A percentile compares a stretch with the other conserved stretches of the same genome.
Conservation (phyloP, 2,888 invertebrate species). For the Rhagophthalmus giganteus region DNA sequence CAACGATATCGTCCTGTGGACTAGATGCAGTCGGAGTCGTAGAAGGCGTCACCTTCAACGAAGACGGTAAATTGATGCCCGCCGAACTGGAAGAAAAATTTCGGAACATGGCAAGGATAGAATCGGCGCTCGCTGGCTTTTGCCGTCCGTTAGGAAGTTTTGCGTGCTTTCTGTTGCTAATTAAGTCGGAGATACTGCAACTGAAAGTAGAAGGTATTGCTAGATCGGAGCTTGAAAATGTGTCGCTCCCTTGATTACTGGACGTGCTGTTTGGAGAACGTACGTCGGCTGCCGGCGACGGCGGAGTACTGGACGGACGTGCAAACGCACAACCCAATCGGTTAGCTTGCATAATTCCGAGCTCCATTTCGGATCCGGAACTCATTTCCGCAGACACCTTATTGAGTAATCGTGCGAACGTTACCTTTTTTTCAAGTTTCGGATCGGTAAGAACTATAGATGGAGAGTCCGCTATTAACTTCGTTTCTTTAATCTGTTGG, state of each 20-base stretch:
- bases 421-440: conserved; percentile 77
- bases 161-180: conserved; percentile 45
- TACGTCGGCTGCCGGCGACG: conserved; percentile 67
- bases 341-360: conserved; percentile 53
- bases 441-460: conserved; percentile 66
- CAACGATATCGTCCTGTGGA: conserved; percentile 71
- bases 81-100: conserved; percentile 70
- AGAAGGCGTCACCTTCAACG: conserved; percentile 67
- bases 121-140: conserved; percentile 78
- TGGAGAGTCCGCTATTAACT: conserved; percentile 59
- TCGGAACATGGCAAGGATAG: conserved; percentile 76
- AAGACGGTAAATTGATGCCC: conserved; percentile 63
- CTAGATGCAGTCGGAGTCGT: conserved; percentile 75
- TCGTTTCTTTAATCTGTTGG: conserved; percentile 63
- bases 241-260: conserved; percentile 77
- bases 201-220: conserved; percentile 65
- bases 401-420: conserved; percentile 72
- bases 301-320: conserved; percentile 61
- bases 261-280: conserved; percentile 70
- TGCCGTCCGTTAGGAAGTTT: conserved; percentile 55
- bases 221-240: conserved; percentile 73
- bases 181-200: conserved; percentile 57
- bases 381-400: conserved; percentile 80
- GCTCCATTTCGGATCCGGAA: conserved; percentile 71
- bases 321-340: conserved; percentile 52